Base-by-base conservation (phyloP, 2,113 vertebrate species). In the Hylia prasina region DNA sequence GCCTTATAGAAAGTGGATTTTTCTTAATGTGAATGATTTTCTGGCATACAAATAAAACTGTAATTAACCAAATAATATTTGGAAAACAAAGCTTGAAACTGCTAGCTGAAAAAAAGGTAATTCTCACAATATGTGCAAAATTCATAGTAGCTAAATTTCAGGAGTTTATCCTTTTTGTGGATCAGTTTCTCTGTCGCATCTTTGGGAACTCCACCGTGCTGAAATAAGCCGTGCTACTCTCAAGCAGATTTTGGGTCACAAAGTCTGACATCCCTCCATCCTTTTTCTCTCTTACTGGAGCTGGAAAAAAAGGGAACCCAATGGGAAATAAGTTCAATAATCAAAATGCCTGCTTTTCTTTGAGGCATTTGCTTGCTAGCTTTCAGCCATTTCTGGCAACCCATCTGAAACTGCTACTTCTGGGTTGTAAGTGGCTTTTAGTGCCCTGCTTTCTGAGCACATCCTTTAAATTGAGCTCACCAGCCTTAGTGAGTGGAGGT, bases 391-490 rank as follows among this genome's bases (percentile, higher is more conserved):
- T 86, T 83, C 72, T 92, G 60, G 39, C 72, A 92, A 35, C 63
- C 82, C 56, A 33, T 86, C 88, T 94, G 80, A 83, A 90, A 78
- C 51, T 71, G 45, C 68, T 65, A 0, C 39, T 91, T 72, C 45
- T 71, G 69, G 54, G 24, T 48, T 30, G 11, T 91, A 89, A 94
- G 87, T 94, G 91, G 87, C 93, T 95, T 94, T 96, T 91, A 89
- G 58, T 68, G 78, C 58, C 63, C 28, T 1, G 10, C 42, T 77
- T 89, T 84, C 80, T 21, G 65, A 95, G 73, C 64, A 71, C 58
- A 44, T 60, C 87, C 75, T 84, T 91, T 90, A 89, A 89, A 89
- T 78, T 75, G 64, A 87, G 63, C 78, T 94, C 68, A 10, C 22
- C 24, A 40, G 35, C 61, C 22, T 50, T 19, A 20, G n/a, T 6